Evolutionary conservation across 2,888 invertebrate species (phyloP), one percentile per base, ranked within the genome.

Genomic region (Lasioglossum leucozonium): DNA sequence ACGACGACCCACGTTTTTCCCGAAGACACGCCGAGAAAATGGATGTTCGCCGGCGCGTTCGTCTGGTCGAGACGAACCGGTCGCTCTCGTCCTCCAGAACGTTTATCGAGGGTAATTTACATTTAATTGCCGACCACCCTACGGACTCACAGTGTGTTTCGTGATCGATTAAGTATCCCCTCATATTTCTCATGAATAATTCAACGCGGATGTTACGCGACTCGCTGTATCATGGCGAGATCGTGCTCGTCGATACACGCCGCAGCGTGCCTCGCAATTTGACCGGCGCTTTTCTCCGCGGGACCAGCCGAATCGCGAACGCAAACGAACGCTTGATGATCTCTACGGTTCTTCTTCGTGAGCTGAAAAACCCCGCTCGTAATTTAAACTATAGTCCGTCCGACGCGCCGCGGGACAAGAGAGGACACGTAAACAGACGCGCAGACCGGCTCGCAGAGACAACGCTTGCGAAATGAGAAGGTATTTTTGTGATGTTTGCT

Each of bases 101-200:
- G 67, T n/a, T 26, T 47, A 18, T 71, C 73, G 79, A 73, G 13
- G 22, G 26, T 51, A 83, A 90, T 89, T 91, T 87, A 85, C 84
- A 89, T 88, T 87, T 83, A 86, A 90, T 90, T 87, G 82, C 84
- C 51, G 81, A 76, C 85, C 79, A 81, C 77, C n/a, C n/a, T 51
- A 51, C n/a, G 11, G 62, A 10, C 37, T 67, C 71, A 62, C 73
- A 65, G 77, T 72, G 69, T 75, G 81, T 80, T 58, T 79, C 81
- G 82, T 51, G 83, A 84, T 85, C 85, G 89, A 89, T 89, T 87
- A 88, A 90, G 91, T 91, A 82, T 82, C 80, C 88, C 81, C 82
- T 79, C 82, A 77, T 85, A 88, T 86, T 85, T 80, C 84, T 85
- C 81, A 84, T 90, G 88, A 88, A 90, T 90, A 77, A 90, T 90